phyloP scores from a whole-genome alignment of 2,888 invertebrate genomes.

The Phymatocera aterrima region DNA sequence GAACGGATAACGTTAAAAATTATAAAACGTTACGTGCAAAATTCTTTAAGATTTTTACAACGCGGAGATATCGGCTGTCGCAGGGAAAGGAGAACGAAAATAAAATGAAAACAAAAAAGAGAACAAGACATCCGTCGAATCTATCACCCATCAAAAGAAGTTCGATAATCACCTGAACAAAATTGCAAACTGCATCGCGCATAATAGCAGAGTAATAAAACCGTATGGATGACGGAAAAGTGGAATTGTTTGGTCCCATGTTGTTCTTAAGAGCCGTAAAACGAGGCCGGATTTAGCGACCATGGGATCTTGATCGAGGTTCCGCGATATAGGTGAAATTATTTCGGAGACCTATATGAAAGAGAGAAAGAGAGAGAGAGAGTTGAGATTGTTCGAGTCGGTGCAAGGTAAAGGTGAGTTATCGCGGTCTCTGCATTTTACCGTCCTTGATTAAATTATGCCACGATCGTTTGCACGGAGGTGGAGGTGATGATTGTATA shows the following conservation, averaged over 20 bases:
- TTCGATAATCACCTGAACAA: constrained; percentile 64
- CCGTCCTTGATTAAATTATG: background rate
- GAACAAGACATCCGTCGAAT: no score
- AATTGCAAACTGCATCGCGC: constrained; percentile 72
- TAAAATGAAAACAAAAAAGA: no score
- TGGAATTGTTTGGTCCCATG: constrained; percentile 73
- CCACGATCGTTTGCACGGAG: background rate
- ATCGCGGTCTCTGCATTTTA: no score
- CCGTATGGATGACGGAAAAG: constrained; percentile 67
- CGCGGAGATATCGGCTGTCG: background rate
- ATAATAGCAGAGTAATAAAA: constrained; percentile 70
- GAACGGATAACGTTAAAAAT: no score
- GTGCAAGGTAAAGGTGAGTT: background rate
- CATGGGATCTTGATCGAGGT: constrained; percentile 21
- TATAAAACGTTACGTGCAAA: background rate
- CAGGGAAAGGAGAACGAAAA: background rate
- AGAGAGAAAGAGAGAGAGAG: no score
- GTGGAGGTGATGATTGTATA: background rate
- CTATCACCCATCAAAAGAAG: no score
- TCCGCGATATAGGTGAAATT: constrained; percentile 2
- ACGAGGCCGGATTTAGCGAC: constrained; percentile 1
- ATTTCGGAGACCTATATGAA: constrained; percentile 27
- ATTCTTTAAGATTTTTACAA: background rate
- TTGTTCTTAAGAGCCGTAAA: constrained; percentile 51
- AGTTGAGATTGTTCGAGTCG: no score